Evolutionary conservation across 2,113 vertebrate species (phyloP).

Genomic region (Heptranchias perlo): DNA sequence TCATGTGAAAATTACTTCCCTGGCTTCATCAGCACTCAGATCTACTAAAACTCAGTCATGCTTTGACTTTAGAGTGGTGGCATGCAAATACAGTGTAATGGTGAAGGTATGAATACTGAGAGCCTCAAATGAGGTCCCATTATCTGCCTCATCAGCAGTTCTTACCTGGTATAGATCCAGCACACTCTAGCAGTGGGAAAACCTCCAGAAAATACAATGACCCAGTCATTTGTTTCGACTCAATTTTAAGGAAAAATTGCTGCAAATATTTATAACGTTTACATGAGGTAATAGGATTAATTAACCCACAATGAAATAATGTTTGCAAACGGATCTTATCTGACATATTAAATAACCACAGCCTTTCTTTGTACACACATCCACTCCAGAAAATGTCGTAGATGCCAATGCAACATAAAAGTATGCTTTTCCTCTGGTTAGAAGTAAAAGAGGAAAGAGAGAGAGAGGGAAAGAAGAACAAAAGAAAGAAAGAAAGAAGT

Average conservation of each 20-base stretch:
- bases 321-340: neutral
- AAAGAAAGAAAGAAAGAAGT: no score
- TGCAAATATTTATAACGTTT: neutral
- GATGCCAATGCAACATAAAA: neutral
- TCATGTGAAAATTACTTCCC: neutral
- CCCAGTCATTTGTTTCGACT: neutral
- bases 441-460: no score
- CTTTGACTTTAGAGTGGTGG: neutral
- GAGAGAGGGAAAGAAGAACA: no score
- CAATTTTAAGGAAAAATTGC: neutral
- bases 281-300: neutral
- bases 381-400: neutral
- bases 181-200: neutral
- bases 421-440: no score
- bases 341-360: no score
- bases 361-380: neutral
- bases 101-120: neutral
- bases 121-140: neutral
- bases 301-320: neutral
- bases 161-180: neutral
- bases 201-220: neutral
- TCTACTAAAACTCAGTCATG: neutral
- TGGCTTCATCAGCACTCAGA: conserved; percentile 23
- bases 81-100: neutral
- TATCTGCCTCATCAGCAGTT: neutral